phyloP scores from a whole-genome alignment of 2,113 vertebrate species.

The Carlito syrichta region DNA sequence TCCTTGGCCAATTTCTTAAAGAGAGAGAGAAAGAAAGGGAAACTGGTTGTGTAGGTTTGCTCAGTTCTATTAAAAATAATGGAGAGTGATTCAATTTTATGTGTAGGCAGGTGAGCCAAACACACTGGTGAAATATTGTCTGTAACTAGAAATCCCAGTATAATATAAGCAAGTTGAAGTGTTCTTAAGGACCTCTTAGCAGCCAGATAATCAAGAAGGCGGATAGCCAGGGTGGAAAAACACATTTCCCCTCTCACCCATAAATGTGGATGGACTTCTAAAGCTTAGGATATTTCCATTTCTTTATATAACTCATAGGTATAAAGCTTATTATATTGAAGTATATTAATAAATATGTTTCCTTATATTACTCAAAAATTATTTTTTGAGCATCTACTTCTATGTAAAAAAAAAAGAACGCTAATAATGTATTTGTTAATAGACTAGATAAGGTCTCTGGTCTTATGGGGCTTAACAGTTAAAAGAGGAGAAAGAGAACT shows the following conservation, averaged over 20 bases:
- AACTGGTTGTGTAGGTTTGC: background rate
- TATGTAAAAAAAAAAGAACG: background rate
- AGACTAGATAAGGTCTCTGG: background rate
- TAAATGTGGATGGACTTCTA: background rate
- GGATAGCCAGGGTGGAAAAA: background rate
- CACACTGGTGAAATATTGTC: background rate
- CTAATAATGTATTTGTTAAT: background rate
- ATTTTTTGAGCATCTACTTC: background rate
- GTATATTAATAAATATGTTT: background rate
- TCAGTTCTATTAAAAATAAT: background rate
- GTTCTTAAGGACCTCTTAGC: background rate
- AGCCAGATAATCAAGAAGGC: background rate
- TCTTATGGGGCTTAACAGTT: background rate
- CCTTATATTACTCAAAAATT: background rate
- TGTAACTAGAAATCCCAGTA: background rate
- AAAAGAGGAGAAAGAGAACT: background rate
- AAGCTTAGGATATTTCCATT: background rate
- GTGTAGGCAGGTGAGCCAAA: background rate
- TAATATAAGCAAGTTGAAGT: accelerated
- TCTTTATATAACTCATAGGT: background rate
- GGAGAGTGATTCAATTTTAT: background rate
- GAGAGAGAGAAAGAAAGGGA: background rate
- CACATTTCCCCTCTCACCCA: background rate
- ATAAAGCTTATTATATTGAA: background rate
- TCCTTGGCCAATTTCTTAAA: background rate